phyloP scores from a whole-genome alignment of 2,888 invertebrate species.

The Anorthoa munda region DNA sequence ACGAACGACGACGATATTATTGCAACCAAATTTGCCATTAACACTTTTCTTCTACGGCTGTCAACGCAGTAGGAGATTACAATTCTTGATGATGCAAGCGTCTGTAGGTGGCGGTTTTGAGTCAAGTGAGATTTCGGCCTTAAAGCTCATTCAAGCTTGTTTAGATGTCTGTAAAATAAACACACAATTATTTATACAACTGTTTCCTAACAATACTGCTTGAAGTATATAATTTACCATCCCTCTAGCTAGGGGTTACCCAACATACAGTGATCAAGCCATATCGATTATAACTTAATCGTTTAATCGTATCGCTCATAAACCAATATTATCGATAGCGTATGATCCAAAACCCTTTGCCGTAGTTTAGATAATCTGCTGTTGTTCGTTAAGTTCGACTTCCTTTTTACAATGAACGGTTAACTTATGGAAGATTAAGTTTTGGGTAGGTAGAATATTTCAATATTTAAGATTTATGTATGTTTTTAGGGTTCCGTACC shows the following conservation, averaged over 20 bases:
- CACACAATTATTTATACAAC: not conserved
- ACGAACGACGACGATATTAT: too few species aligned
- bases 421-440: not conserved
- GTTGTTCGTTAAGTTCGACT: conserved; percentile 22
- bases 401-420: not conserved
- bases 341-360: conserved; percentile 4
- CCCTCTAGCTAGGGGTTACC: not conserved
- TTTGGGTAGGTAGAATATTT: not conserved
- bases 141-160: not conserved
- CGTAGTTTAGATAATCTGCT: conserved; percentile 17
- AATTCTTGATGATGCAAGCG: too few species aligned
- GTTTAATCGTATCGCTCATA: conserved; percentile 47
- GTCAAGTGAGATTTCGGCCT: not conserved
- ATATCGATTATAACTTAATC: conserved; percentile 43
- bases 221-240: not conserved
- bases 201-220: too few species aligned
- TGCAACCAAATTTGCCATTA: too few species aligned
- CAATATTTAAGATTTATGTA: too few species aligned
- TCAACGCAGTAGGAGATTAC: too few species aligned
- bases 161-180: not conserved
- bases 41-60: too few species aligned
- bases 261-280: conserved; percentile 14
- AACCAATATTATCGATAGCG: conserved; percentile 27
- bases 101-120: not conserved
- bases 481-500: too few species aligned